phyloP scores from a whole-genome alignment of 1,140 invertebrate genomes.

The Leptonema lineaticorne region DNA sequence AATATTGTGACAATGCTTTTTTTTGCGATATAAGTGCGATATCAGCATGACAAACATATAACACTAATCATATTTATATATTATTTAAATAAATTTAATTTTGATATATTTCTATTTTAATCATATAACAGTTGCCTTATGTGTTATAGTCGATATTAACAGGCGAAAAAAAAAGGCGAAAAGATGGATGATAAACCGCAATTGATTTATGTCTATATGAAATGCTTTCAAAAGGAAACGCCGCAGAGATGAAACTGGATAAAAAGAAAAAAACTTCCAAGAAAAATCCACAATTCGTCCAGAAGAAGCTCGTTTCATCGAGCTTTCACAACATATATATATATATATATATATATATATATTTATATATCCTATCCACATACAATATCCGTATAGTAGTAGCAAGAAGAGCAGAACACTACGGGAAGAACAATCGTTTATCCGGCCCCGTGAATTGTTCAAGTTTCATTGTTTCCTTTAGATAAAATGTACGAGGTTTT shows the following conservation, averaged over 20 bases:
- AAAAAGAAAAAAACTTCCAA: slow-evolving; percentile 1
- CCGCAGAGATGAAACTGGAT: background rate
- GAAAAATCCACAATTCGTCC: background rate
- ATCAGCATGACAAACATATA: no score
- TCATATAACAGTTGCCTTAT: background rate
- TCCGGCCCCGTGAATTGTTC: slow-evolving; percentile 8
- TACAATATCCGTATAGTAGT: no score
- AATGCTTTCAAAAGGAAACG: slow-evolving; percentile 5
- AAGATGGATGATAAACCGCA: background rate
- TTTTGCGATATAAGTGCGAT: no score
- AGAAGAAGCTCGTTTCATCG: background rate
- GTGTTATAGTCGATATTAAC: background rate
- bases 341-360: background rate
- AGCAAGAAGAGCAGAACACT: background rate
- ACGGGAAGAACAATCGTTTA: slow-evolving; percentile 2
- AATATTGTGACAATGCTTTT: no score
- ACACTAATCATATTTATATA: no score
- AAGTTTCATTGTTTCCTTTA: slow-evolving; percentile 2
- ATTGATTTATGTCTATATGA: background rate
- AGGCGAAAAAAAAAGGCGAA: background rate
- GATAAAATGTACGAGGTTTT: slow-evolving; percentile 7
- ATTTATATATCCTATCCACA: no score
- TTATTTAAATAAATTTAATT: no score
- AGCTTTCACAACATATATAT: background rate
- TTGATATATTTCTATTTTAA: no score